Percentiles rank a stretch among this genome's conserved stretches.
These are phyloP conservation scores for Diadegma fenestrale DNA, from an alignment of 2,888 invertebrate species.

Conservation along the genomic window DNA sequence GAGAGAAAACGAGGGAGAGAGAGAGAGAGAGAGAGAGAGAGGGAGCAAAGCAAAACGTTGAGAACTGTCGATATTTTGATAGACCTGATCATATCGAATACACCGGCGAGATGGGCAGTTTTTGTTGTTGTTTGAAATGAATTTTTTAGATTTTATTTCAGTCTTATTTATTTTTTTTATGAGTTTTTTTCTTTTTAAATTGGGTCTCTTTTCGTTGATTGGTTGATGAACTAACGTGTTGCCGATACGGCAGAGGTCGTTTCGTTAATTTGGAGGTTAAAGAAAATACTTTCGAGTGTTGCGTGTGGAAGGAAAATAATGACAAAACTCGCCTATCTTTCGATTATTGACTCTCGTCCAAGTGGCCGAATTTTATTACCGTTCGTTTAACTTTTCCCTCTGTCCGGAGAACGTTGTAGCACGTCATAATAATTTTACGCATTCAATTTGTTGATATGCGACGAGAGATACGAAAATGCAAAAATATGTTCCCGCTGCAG, in stretches of 20 bases:
- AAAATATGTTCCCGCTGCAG: conserved; percentile 25
- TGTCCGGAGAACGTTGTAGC: conserved; percentile 40
- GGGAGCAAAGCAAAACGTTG: conserved; percentile 17
- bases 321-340: not conserved
- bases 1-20: conserved; percentile 14
- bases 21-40: conserved; percentile 7
- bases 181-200: not conserved
- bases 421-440: conserved; percentile 21
- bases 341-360: not conserved
- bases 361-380: not conserved
- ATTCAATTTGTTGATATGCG: conserved; percentile 22
- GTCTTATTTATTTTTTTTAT: not conserved
- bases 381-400: not conserved
- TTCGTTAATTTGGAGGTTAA: not conserved
- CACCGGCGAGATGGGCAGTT: conserved; percentile 7
- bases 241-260: not conserved
- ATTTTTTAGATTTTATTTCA: not conserved
- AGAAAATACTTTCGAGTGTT: not conserved
- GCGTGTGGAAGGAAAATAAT: not conserved
- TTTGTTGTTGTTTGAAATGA: conserved; percentile 5
- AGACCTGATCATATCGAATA: conserved; percentile 11
- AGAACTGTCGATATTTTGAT: conserved; percentile 39
- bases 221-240: too few relatives aligned
- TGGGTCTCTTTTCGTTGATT: too few relatives aligned
- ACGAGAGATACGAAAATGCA: not conserved